A percentile compares a stretch with the other conserved stretches of the same genome.
These are phyloP conservation scores for Bhutanitis thaidina DNA, from an alignment of 2,888 invertebrate genomes.

Conservation along the genomic window DNA sequence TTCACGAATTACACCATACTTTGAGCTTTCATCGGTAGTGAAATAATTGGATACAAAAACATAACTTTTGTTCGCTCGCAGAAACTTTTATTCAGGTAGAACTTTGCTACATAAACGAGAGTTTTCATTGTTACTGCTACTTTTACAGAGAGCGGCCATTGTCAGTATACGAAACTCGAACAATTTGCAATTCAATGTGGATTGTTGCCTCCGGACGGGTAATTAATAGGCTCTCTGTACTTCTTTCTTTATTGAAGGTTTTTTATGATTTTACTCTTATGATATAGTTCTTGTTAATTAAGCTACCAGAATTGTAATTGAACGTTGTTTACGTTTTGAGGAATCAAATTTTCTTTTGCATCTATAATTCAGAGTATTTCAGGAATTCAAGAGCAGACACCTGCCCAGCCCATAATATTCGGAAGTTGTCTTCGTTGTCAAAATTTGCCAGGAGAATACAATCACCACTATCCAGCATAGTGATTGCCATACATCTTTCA, in stretches of 20 bases:
- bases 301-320: no score
- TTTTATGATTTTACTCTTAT: not conserved
- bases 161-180: conserved; percentile 13
- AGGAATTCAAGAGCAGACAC: no score
- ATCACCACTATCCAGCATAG: no score
- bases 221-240: conserved; percentile 11
- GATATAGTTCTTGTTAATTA: no score
- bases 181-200: conserved; percentile 20
- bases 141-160: conserved; percentile 10
- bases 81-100: conserved; percentile 3
- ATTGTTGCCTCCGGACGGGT: conserved; percentile 9
- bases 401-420: no score
- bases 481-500: no score
- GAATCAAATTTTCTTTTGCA: no score
- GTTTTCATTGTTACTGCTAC: conserved; percentile 12
- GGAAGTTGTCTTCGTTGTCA: no score
- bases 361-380: no score
- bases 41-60: conserved; percentile 1
- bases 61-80: not conserved
- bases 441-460: no score
- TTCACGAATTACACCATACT: no score
- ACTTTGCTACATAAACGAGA: conserved; percentile 2
- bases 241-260: not conserved
- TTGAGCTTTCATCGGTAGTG: not conserved
- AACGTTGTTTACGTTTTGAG: no score